Evolutionary conservation across 2,113 vertebrate species (phyloP), one percentile per base, ranked within the genome.

Genomic region (Rhea pennata): DNA sequence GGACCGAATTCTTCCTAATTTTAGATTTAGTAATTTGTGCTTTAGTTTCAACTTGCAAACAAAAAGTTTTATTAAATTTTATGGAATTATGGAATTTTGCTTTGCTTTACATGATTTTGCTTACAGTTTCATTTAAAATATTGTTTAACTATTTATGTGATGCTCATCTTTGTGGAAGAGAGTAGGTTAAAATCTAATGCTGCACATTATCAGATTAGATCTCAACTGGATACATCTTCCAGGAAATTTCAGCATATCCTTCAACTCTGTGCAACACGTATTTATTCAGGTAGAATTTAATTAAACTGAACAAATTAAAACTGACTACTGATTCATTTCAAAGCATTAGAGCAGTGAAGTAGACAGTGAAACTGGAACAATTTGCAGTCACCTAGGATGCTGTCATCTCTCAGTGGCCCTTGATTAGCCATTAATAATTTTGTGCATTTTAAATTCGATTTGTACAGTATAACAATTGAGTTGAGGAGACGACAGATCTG

Each of bases 251-350:
- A 92, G 66, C 58, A 84, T 84, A 56, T 85, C 50, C 84, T 73
- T 87, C 85, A 89, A 26, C 39, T 96, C 88, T 94, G 36, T 40
- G 8, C 36, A 95, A 84, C 76, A 61, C 66, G 36, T 74, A 74
- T 93, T 96, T 97, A 86, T 94, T 96, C 88, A 96, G 95, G 78
- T 86, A 79, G 73, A 96, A 92, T 93, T 67, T 96, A 93, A 95
- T 95, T 97, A 95, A 94, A 91, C 40, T 14, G 39, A 91, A 92
- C 61, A 96, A 94, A 97, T 97, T 95, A 95, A 95, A 94, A 85
- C 75, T 94, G 78, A 95, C 91, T 92, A 76, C 62, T 89, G 76
- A 93, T 67, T 88, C 84, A 88, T 92, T 92, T 96, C 82, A 94
- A 86, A 82, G 67, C 73, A 78, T 1, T 81, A 54, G 56, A 88